Evolutionary conservation across 2,797 vertebrate genomes (phyloP), one percentile per base, ranked within the genome.

Genomic region (Babyrousa celebensis): DNA sequence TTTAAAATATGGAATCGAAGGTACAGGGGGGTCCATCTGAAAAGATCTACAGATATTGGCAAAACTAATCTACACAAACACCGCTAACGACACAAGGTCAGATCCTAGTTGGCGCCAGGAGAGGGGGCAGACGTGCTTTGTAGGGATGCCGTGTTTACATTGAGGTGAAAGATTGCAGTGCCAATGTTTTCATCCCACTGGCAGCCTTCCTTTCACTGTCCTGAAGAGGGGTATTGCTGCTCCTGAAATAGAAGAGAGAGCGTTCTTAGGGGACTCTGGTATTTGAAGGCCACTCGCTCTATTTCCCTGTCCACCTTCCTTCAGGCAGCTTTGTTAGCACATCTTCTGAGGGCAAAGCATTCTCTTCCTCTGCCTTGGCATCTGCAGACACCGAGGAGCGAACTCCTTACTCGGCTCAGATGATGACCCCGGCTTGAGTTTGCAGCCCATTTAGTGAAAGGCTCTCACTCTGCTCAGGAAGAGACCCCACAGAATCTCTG

Each of bases 1-100:
- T 95, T 96, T 91, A 5, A 89, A 84, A 86, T 89, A 88, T 9
- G 75, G 75, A 92, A 58, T 36, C 62, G 56, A 84, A 95, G 5
- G 20, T 85, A 67, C 14, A 78, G 67, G 29, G 36, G 96, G 25
- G 20, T 17, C 21, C 70, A 21, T 92, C 71, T 86, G 71, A 84
- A 95, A 96, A 68, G 65, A 79, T 75, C 48, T 87, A 27, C 29
- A 77, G 25, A 20, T 63, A 63, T 17, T 87, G 56, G 40, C 54
- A 94, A 68, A 96, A 67, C 25, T 80, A 29, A 89, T 88, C 56
- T 93, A 36, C 36, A 36, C 36, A 36, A 36, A 3, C 36, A 36
- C 36, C 3, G 36, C 36, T 36, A 36, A 36, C 36, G 3, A 10
- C 48, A 36, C 14, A 91, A 67, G 43, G 18, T 92, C 80, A 32